These are phyloP conservation scores for Pherbina coryleti DNA, from an alignment of 2,888 invertebrate genomes.

Conservation along the genomic window DNA sequence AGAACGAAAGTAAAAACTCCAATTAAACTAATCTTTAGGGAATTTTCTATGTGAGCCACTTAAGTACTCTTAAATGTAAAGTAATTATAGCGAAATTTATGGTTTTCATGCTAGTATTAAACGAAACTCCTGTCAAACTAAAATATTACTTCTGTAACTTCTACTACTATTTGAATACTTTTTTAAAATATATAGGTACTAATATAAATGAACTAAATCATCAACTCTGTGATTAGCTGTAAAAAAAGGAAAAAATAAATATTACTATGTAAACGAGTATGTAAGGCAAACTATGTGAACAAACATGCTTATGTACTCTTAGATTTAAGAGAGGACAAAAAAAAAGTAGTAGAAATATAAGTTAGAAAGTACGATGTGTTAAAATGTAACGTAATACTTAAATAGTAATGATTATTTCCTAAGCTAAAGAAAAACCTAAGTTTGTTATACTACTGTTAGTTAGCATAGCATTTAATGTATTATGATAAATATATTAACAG, in stretches of 20 bases:
- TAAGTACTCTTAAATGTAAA: slow-evolving; percentile 20
- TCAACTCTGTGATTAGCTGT: slow-evolving; percentile 66
- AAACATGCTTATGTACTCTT: slow-evolving; percentile 11
- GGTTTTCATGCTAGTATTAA: slow-evolving; percentile 55
- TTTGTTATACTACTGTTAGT: not conserved
- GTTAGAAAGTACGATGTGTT: not conserved
- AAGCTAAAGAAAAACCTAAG: not conserved
- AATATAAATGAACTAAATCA: slow-evolving; percentile 53
- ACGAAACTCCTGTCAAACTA: not conserved
- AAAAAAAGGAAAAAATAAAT: slow-evolving; percentile 47
- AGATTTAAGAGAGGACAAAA: not conserved
- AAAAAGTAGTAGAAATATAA: not conserved
- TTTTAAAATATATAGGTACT: not conserved
- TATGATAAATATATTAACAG: not conserved
- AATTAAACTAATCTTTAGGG: slow-evolving; percentile 51
- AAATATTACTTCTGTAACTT: not conserved
- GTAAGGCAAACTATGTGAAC: not conserved
- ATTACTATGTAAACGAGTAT: slow-evolving; percentile 32
- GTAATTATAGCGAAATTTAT: slow-evolving; percentile 61
- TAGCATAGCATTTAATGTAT: not conserved
- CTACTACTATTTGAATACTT: slow-evolving; percentile 10
- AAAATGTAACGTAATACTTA: not conserved
- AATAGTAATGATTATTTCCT: not conserved
- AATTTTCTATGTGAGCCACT: slow-evolving; percentile 54
- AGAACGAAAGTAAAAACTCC: not conserved